Evolutionary conservation across 2,797 vertebrate genomes (phyloP).

Genomic region (Hydrocynus forskahlii): DNA sequence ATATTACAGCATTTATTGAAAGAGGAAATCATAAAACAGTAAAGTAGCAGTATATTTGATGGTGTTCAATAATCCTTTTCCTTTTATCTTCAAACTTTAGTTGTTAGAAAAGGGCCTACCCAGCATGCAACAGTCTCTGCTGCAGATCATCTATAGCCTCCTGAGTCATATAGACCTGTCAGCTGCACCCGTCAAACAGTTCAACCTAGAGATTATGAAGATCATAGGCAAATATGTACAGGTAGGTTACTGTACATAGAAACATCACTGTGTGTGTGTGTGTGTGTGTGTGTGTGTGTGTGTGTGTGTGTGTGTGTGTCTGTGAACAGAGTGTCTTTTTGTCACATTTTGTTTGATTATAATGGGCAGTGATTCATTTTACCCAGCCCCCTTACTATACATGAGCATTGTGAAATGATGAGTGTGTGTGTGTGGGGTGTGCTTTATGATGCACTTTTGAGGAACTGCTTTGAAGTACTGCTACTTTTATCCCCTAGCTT

Average conservation of each 20-base stretch:
- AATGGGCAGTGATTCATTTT: too few species aligned
- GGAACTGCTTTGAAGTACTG: slow-evolving; percentile 4
- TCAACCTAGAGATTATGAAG: slow-evolving; percentile 99
- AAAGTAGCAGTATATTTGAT: background rate
- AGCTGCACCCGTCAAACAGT: slow-evolving; percentile 94
- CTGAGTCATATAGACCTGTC: slow-evolving; percentile 96
- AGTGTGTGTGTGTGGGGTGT: background rate
- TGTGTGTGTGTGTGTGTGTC: background rate
- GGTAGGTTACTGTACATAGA: slow-evolving; percentile 74
- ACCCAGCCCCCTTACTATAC: too few species aligned
- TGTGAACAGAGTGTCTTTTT: background rate
- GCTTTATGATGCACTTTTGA: slow-evolving; percentile 13
- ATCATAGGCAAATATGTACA: slow-evolving; percentile 98
- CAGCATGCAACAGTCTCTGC: slow-evolving; percentile 95
- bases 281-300: background rate
- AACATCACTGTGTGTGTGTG: background rate
- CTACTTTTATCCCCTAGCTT: slow-evolving; percentile 30
- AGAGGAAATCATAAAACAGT: background rate
- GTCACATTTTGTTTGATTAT: background rate
- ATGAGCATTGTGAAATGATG: slow-evolving; percentile 9
- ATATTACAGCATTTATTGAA: background rate
- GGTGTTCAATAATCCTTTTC: background rate
- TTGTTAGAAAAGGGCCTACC: slow-evolving; percentile 94
- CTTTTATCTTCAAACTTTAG: slow-evolving; percentile 65
- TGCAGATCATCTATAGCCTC: slow-evolving; percentile 97